Evolutionary conservation across 2,113 vertebrate species (phyloP), one percentile per base, ranked within the genome.

Genomic region (Telmatochromis brichardi): DNA sequence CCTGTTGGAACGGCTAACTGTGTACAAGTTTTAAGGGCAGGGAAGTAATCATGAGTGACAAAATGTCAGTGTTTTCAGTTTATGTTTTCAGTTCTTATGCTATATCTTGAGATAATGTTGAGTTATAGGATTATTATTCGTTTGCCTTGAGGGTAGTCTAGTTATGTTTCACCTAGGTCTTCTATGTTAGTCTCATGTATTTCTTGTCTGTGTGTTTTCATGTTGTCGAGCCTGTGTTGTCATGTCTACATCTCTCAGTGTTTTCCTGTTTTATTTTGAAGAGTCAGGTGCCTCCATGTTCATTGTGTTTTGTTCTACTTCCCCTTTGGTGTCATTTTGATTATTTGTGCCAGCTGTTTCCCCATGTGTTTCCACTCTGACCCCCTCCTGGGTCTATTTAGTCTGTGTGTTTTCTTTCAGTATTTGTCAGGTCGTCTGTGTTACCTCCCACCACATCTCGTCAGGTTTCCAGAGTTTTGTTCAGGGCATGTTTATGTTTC

Each of bases 1-100:
- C 63, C 0, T 14, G n/a, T 23, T 1, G 35, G 11, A 23, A 68
- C 12, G 1, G 7, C n/a, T 14, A 14, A 14, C 11, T 40, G 63
- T 68, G 35, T 40, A 21, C 19, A 68, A 68, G 12, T 40, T 68
- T 40, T 40, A 40, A 68, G n/a, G 58, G 15, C 21, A 45, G 13
- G 37, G 12, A 71, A 45, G 21, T 45, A 10, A 26, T 71, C 8
- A 71, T 42, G n/a, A 71, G 21, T 45, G 13, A 71, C 4, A 71
- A 71, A 42, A 42, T 15, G 35, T 37, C 33, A 65, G 33, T 7
- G 17, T 65, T 7, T 65, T 37, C 10, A 65, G 19, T 65, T 65
- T 65, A 5, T 65, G 33, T 13, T 55, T 55, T 55, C 0, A 55
- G 21, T 55, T 65, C 33, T 21, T 65, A 5, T 21, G 33, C 6